phyloP scores from a whole-genome alignment of 2,113 vertebrate species.

The Naja naja region DNA sequence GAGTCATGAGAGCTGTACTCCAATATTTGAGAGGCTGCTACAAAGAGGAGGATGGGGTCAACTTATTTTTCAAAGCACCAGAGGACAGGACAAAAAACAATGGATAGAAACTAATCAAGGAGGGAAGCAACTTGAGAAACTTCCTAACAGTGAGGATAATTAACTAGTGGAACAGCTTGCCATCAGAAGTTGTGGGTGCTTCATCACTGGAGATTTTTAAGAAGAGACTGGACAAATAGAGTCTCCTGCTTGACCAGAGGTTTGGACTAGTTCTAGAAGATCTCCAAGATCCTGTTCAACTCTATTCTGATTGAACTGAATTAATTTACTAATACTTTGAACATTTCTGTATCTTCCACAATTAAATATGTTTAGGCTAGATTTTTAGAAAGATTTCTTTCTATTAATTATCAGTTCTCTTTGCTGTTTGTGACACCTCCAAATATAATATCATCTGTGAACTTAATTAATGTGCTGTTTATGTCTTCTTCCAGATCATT shows the following conservation, averaged over 20 bases:
- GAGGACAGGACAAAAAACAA: neutral
- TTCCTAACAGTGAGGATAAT: neutral
- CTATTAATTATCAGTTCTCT: slow-evolving; percentile 25
- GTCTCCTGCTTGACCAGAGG: neutral
- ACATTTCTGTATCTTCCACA: neutral
- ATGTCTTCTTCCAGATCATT: slow-evolving; percentile 32
- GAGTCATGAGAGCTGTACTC: neutral
- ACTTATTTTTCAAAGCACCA: neutral
- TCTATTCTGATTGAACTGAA: no score
- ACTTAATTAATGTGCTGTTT: slow-evolving; percentile 36
- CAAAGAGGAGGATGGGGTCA: neutral
- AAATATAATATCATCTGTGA: slow-evolving; percentile 32
- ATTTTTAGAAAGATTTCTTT: neutral
- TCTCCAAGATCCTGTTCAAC: no score
- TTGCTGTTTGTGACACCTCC: slow-evolving; percentile 7
- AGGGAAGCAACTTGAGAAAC: neutral
- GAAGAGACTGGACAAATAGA: neutral
- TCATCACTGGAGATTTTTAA: neutral
- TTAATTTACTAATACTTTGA: neutral
- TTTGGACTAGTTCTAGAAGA: no score
- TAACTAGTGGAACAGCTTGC: neutral
- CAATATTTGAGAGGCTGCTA: neutral
- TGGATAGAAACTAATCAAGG: neutral
- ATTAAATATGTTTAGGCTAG: neutral
- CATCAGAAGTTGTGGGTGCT: neutral